Percentiles rank a stretch among this genome's conserved stretches.
These are phyloP conservation scores for Tenualosa thibaudeaui DNA, from an alignment of 2,797 vertebrate species.

Conservation along the genomic window DNA sequence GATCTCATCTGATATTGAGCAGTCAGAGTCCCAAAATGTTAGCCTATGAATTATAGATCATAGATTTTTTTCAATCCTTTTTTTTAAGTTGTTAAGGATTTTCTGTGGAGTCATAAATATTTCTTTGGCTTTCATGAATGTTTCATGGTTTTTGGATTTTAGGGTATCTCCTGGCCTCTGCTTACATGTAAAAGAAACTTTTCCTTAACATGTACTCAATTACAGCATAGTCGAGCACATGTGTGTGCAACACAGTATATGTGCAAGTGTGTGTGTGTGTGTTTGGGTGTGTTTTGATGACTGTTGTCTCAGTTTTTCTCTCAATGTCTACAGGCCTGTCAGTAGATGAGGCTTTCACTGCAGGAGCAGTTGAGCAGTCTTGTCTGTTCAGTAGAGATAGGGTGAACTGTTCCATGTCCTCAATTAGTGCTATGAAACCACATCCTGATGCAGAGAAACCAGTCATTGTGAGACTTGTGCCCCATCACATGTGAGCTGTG, in stretches of 20 bases:
- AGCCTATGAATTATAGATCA: slow-evolving; percentile 36
- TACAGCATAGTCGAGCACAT: slow-evolving; percentile 5
- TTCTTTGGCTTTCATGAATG: slow-evolving; percentile 37
- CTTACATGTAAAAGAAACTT: background rate
- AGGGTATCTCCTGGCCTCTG: background rate
- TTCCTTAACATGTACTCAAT: background rate
- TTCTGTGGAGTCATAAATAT: slow-evolving; percentile 33
- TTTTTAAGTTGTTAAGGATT: slow-evolving; percentile 36
- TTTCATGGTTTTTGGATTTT: slow-evolving; percentile 25
- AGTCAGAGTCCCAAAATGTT: slow-evolving; percentile 25
- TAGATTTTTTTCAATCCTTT: slow-evolving; percentile 5
- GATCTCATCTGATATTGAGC: slow-evolving; percentile 6
- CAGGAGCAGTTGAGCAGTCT: background rate
- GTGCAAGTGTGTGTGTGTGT: background rate
- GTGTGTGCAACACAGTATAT: background rate
- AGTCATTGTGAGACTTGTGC: background rate
- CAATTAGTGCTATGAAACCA: background rate
- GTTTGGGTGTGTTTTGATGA: too few relatives aligned
- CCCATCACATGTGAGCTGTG: background rate
- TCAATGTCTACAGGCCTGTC: background rate
- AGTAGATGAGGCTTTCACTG: background rate
- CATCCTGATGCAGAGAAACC: background rate
- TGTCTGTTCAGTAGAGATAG: slow-evolving; percentile 6
- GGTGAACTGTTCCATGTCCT: background rate
- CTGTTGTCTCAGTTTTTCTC: background rate